A percentile compares a stretch with the other conserved stretches of the same genome.
phyloP scores from a whole-genome alignment of 2,113 vertebrate species.

The Pterocles orientalis region DNA sequence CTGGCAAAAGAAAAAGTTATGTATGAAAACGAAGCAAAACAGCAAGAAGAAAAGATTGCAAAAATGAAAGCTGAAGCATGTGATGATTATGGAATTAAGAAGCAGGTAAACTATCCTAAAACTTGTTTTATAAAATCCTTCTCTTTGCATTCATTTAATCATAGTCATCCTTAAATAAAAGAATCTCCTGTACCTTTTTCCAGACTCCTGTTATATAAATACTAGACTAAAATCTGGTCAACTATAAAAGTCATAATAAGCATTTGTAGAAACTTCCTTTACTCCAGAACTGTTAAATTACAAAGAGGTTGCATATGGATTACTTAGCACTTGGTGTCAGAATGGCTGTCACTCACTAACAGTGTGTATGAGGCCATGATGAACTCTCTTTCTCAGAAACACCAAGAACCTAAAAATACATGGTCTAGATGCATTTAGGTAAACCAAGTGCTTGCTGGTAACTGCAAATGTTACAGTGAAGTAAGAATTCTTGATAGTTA shows the following conservation, averaged over 20 bases:
- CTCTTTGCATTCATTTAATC: not conserved
- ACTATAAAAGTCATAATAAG: not conserved
- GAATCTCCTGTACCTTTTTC: not conserved
- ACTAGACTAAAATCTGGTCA: not conserved
- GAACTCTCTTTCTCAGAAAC: not conserved
- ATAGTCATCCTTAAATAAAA: not conserved
- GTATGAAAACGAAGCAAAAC: conserved; percentile 91
- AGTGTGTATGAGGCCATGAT: not conserved
- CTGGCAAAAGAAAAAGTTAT: conserved; percentile 90
- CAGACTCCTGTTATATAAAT: not conserved
- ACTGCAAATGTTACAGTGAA: not conserved
- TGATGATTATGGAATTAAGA: conserved; percentile 90
- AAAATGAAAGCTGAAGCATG: conserved; percentile 87
- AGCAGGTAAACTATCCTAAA: conserved; percentile 80
- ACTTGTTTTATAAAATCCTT: not conserved
- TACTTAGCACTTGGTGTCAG: not conserved
- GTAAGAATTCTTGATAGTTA: not conserved
- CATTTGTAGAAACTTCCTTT: not conserved
- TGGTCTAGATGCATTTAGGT: not conserved
- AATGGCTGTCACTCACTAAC: not conserved
- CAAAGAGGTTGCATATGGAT: not conserved
- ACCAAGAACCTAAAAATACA: not conserved
- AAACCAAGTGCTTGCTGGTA: not conserved
- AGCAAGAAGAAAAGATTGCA: conserved; percentile 93
- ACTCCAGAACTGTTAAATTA: not conserved